phyloP scores from a whole-genome alignment of 2,888 invertebrate genomes.

The Nemoura dubitans region DNA sequence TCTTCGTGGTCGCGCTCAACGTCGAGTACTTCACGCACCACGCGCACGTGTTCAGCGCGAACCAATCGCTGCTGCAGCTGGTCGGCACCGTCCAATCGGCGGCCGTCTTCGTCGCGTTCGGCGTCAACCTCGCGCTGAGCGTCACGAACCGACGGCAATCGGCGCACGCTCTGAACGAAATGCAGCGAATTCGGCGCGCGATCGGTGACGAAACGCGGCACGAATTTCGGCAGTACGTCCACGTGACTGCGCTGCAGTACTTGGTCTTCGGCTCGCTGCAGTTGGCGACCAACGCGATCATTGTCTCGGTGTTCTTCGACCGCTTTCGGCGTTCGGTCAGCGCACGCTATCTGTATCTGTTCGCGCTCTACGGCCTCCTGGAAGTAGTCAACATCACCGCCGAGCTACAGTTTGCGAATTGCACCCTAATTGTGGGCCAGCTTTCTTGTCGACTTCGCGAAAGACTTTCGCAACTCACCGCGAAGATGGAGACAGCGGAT shows the following conservation, averaged over 20 bases:
- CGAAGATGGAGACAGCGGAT: background rate
- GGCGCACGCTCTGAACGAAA: background rate
- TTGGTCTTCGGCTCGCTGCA: background rate
- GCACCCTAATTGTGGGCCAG: background rate
- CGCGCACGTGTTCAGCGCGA: background rate
- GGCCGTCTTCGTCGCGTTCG: background rate
- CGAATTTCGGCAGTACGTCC: background rate
- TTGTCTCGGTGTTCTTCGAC: background rate
- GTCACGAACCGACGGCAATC: background rate
- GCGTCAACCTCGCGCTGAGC: background rate
- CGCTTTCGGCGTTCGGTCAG: background rate
- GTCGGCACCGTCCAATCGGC: background rate
- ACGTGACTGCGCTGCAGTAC: background rate
- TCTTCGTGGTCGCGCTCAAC: background rate
- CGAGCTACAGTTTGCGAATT: background rate
- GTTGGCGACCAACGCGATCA: background rate
- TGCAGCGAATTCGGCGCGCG: background rate
- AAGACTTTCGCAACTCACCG: background rate
- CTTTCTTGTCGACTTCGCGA: background rate
- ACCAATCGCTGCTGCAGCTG: background rate
- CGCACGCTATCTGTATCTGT: background rate
- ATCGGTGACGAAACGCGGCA: background rate
- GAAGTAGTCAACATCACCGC: background rate
- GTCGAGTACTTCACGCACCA: background rate
- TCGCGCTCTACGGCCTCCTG: background rate